Percentiles rank a stretch among this genome's conserved stretches.
Evolutionary conservation across 2,113 vertebrate genomes (phyloP).

Genomic region (Cariama cristata): DNA sequence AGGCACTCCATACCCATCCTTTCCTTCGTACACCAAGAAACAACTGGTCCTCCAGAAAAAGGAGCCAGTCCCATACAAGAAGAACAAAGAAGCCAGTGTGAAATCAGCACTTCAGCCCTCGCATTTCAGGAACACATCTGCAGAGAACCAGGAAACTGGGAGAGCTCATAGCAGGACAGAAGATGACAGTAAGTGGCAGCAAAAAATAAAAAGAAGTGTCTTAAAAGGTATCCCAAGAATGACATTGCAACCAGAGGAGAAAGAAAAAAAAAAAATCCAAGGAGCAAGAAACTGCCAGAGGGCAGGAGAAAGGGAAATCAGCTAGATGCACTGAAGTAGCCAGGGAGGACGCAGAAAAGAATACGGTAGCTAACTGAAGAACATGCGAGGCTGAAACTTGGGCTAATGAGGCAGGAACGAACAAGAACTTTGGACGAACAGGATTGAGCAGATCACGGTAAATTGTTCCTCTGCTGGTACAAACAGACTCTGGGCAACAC

Average conservation of each 20-base stretch:
- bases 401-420: neutral
- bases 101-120: neutral
- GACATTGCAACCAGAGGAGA: rapidly evolving
- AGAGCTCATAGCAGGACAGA: neutral
- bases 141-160: neutral
- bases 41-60: neutral
- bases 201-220: neutral
- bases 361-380: neutral
- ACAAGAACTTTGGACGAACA: neutral
- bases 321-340: neutral
- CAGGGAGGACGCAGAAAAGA: neutral
- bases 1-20: neutral
- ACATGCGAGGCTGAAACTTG: neutral
- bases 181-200: neutral
- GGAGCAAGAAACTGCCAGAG: neutral
- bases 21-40: neutral
- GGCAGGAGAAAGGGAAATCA: neutral
- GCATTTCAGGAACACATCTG: neutral
- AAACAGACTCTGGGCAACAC: neutral
- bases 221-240: neutral
- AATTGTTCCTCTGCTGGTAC: neutral
- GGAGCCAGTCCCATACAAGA: neutral
- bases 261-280: neutral
- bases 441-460: neutral
- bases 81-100: neutral